Percentiles rank a stretch among this genome's conserved stretches.
Evolutionary conservation across 2,113 vertebrate genomes (phyloP).

Genomic region (Epinephelus moara): DNA sequence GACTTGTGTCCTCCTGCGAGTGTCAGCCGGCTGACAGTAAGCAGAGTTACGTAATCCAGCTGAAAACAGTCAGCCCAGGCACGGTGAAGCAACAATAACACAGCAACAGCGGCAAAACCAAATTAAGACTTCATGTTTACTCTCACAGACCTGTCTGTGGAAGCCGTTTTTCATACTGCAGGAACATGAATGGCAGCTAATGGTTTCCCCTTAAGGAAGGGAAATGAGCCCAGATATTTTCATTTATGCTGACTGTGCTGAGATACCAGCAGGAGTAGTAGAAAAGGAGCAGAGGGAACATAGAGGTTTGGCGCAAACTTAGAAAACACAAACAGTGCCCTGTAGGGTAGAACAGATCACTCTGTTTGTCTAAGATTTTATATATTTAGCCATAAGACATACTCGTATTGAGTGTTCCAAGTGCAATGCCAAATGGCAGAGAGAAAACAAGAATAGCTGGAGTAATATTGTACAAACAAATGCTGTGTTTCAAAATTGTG

Average conservation of each 20-base stretch:
- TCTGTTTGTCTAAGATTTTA: constrained; percentile 16
- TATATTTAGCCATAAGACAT: constrained; percentile 15
- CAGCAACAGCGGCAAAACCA: constrained; percentile 19
- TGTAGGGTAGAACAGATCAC: constrained; percentile 47
- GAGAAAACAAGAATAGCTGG: background rate
- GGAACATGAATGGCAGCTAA: constrained; percentile 48
- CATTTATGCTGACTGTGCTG: constrained; percentile 34
- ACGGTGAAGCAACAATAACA: constrained; percentile 44
- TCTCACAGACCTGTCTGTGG: constrained; percentile 15
- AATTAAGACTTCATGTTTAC: constrained; percentile 53
- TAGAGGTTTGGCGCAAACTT: constrained; percentile 24
- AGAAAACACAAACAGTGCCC: constrained; percentile 28
- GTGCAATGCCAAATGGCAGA: background rate
- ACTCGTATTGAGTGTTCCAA: constrained; percentile 5
- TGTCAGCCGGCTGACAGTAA: constrained; percentile 60
- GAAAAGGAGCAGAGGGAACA: constrained; percentile 3
- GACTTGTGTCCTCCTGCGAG: constrained; percentile 43
- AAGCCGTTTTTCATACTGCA: constrained; percentile 34
- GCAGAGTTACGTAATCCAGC: constrained; percentile 46
- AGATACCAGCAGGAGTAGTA: constrained; percentile 25
- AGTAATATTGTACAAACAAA: background rate
- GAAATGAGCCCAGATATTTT: constrained; percentile 46
- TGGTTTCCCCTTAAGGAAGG: constrained; percentile 47
- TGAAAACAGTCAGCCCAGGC: constrained; percentile 22
- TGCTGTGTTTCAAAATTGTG: background rate